Conservation (phyloP, 2,113 vertebrate genomes). For the Odontophorus gujanensis region DNA sequence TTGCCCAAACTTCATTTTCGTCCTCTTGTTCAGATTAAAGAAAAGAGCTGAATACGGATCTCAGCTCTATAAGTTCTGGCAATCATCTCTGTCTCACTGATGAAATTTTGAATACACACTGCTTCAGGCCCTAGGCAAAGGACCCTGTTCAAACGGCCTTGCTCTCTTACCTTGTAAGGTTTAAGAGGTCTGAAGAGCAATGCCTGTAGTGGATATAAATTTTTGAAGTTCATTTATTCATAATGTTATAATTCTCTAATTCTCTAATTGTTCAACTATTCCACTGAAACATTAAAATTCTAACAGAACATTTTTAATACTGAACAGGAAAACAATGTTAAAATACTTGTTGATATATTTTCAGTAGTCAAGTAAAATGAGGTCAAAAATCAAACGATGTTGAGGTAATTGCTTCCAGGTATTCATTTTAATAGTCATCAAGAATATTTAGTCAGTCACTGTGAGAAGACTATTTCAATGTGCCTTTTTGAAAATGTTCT, state of each 20-base stretch:
- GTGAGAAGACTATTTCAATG: neutral
- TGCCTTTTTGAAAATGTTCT: neutral
- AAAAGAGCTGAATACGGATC: neutral
- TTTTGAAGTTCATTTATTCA: neutral
- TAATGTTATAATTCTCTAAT: neutral
- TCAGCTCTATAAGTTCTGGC: neutral
- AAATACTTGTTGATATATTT: neutral
- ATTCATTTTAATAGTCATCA: neutral
- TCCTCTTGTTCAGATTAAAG: neutral
- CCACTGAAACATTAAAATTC: neutral
- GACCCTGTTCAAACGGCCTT: neutral
- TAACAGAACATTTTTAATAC: neutral
- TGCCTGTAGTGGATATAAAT: neutral
- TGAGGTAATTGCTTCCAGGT: neutral
- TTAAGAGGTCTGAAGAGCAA: slow-evolving; percentile 11
- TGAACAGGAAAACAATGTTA: neutral
- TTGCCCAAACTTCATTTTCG: neutral
- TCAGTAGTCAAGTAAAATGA: neutral
- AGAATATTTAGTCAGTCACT: neutral
- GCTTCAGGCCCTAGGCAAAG: neutral
- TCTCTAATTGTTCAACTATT: neutral
- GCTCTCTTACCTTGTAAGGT: neutral
- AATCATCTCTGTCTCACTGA: neutral
- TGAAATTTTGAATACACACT: neutral
- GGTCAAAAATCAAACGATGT: neutral